These are phyloP conservation scores for Acromyrmex echinatior DNA, from an alignment of 1,140 invertebrate genomes.

Conservation along the genomic window DNA sequence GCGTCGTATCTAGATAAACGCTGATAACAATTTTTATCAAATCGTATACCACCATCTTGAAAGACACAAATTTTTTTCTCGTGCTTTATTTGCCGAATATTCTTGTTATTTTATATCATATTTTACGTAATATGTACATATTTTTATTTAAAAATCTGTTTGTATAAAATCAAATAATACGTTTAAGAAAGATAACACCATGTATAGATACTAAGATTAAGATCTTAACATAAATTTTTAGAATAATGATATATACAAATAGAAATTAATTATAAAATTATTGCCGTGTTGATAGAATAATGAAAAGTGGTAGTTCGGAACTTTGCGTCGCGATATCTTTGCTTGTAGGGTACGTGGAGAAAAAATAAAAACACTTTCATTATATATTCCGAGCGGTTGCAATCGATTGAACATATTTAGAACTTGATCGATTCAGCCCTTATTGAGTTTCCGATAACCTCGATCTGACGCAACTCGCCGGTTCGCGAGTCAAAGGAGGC, in stretches of 20 bases:
- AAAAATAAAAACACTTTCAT: too few species aligned
- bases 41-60: not conserved
- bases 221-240: not conserved
- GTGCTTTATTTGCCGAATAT: not conserved
- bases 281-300: too few species aligned
- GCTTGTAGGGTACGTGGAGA: too few species aligned
- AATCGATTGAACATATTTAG: too few species aligned
- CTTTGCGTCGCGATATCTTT: too few species aligned
- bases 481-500: too few species aligned
- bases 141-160: not conserved
- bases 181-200: not conserved
- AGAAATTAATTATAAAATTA: not conserved
- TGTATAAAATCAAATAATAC: not conserved
- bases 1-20: constrained; percentile 49
- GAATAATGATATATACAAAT: not conserved
- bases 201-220: not conserved
- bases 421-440: too few species aligned
- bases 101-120: constrained; percentile 15
- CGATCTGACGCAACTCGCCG: too few species aligned
- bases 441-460: too few species aligned
- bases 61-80: not conserved
- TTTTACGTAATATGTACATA: not conserved
- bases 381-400: too few species aligned
- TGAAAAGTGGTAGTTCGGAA: too few species aligned
- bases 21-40: constrained; percentile 52